Evolutionary conservation across 2,888 invertebrate species (phyloP), one percentile per base, ranked within the genome.

Genomic region (Hyalella azteca): DNA sequence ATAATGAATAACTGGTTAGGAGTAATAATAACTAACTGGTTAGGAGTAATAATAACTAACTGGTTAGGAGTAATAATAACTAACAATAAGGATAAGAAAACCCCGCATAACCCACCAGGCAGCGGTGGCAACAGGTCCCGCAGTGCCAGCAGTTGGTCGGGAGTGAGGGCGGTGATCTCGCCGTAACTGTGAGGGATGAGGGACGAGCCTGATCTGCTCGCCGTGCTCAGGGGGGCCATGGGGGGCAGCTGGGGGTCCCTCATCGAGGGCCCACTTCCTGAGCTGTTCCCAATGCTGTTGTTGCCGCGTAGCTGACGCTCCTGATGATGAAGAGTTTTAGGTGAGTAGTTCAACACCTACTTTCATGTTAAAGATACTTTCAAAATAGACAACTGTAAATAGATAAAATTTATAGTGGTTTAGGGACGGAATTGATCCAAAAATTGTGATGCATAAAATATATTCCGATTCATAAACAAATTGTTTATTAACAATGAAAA

Each of bases 171-270:
- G 7, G 41, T 41, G 26, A 75, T 22, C 75, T 75, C 75, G 22
- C 75, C 75, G 41, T 75, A 41, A 29, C 26, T 41, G 75, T 41
- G 29, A 29, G 75, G 75, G 41, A 75, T 75, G 41, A 75, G 75
- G 13, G 41, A 45, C 5, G 26, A 41, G 75, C 75, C 75, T 40
- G 41, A 22, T 45, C 66, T 66, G 36, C 36, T 66, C 4, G 66
- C 0, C 15, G 66, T 36, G 19, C 36, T 32, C 66, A 66, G 13
- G 36, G 66, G 66, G 19, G 66, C 66, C 32, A 66, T 36, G n/a
- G 36, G 36, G 26, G 66, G 66, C 36, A 66, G 36, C 0, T n/a
- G 11, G 1, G 66, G 15, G 29, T 36, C 66, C 36, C 66, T 22
- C 13, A 32, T 29, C 4, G 36, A 19, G 3, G 19, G n/a, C 36